Conservation (phyloP, 2,797 vertebrate genomes). For the Acrossocheilus fasciatus region DNA sequence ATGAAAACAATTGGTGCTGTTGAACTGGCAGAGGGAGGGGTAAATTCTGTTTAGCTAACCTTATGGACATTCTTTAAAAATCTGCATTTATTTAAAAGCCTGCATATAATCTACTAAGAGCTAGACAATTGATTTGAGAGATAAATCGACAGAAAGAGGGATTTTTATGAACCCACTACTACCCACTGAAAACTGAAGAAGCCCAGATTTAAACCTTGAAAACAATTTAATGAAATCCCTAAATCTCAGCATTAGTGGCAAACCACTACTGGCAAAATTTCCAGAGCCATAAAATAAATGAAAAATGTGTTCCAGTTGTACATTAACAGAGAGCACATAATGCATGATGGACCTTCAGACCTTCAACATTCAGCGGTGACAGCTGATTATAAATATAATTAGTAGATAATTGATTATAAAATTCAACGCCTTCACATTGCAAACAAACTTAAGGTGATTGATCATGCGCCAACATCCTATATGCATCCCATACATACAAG, state of each 20-base stretch:
- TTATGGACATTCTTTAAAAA: background rate
- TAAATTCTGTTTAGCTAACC: constrained; percentile 66
- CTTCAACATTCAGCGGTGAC: background rate
- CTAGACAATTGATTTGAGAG: background rate
- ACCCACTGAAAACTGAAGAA: background rate
- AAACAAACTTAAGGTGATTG: background rate
- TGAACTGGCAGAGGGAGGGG: constrained; percentile 82
- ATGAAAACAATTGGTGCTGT: constrained; percentile 89
- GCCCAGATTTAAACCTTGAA: background rate
- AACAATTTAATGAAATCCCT: background rate
- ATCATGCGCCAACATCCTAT: background rate
- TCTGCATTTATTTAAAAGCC: background rate
- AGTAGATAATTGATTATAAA: background rate
- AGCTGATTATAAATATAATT: background rate
- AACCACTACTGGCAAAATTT: background rate
- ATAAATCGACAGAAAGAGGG: background rate
- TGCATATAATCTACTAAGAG: background rate
- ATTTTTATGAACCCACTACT: background rate
- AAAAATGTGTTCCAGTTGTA: background rate
- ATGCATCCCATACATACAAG: background rate
- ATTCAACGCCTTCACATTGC: background rate
- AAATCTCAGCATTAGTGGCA: constrained; percentile 7
- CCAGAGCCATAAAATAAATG: background rate
- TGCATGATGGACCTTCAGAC: background rate
- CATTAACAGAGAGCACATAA: background rate